A percentile compares a stretch with the other conserved stretches of the same genome.
These are phyloP conservation scores for Bubo blakistoni DNA, from an alignment of 2,113 vertebrate species.

Conservation along the genomic window DNA sequence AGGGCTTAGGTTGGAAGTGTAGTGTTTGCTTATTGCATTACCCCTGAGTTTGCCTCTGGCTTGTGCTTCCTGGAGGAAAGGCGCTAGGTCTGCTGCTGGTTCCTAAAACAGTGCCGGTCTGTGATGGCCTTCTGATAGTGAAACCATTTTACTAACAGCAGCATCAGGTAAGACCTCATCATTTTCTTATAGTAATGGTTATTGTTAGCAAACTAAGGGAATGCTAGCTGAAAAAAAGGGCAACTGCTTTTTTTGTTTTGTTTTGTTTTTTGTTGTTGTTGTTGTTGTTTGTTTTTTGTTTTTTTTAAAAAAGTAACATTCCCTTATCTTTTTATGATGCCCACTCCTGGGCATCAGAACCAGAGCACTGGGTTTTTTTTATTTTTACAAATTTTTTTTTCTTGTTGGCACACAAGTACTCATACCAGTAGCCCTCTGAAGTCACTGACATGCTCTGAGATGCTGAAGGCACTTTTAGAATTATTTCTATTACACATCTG, in stretches of 20 bases:
- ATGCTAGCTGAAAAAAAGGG: not conserved
- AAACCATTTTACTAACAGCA: not conserved
- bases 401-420: not conserved
- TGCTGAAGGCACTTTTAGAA: not conserved
- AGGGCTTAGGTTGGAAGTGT: not conserved
- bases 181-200: not conserved
- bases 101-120: not conserved
- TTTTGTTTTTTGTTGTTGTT: too few relatives aligned
- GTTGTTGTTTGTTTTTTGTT: too few relatives aligned
- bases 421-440: not conserved
- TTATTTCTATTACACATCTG: not conserved
- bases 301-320: not conserved
- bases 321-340: not conserved
- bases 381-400: not conserved
- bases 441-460: not conserved
- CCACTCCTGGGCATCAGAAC: not conserved
- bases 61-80: not conserved
- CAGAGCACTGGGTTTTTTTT: not conserved
- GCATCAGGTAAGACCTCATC: not conserved
- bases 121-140: not conserved
- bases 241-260: not conserved
- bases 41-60: not conserved
- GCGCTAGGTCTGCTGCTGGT: not conserved
- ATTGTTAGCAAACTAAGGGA: not conserved
- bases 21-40: not conserved